Percentiles rank a stretch among this genome's conserved stretches.
Evolutionary conservation across 2,888 invertebrate species (phyloP).

Genomic region (Campoplex capitator): DNA sequence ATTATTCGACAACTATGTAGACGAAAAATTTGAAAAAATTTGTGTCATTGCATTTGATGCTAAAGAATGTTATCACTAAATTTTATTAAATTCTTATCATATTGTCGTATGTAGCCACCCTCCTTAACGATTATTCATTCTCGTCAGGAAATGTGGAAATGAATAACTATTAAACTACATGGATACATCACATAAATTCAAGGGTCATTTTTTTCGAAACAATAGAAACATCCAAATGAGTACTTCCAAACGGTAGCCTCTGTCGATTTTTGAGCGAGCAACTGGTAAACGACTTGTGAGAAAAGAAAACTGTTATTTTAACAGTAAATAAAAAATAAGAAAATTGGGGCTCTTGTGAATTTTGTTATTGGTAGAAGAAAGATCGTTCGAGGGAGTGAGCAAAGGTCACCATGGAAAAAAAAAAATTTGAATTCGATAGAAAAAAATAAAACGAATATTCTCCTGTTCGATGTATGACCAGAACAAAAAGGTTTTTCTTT

Average conservation of each 20-base stretch:
- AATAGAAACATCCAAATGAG: not conserved
- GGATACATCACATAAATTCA: not conserved
- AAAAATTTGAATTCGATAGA: conserved; percentile 39
- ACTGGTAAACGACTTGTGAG: not conserved
- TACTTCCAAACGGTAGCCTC: not conserved
- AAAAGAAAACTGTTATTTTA: not conserved
- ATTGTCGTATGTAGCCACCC: no score
- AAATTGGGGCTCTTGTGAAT: not conserved
- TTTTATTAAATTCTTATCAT: no score
- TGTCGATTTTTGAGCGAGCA: not conserved
- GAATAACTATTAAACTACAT: not conserved
- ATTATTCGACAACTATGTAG: no score
- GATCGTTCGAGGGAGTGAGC: not conserved
- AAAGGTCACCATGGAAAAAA: conserved; percentile 5
- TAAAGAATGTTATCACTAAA: no score
- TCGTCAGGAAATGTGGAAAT: not conserved
- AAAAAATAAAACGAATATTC: conserved; percentile 35
- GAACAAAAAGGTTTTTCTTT: conserved; percentile 56
- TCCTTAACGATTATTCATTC: not conserved
- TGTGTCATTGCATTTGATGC: no score
- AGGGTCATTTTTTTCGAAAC: not conserved
- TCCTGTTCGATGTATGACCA: conserved; percentile 31
- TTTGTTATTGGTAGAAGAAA: not conserved
- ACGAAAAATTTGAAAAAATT: no score
- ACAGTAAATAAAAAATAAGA: not conserved